These are phyloP conservation scores for Microcebus lehilahytsara DNA, from an alignment of 2,113 vertebrate species.

Conservation along the genomic window DNA sequence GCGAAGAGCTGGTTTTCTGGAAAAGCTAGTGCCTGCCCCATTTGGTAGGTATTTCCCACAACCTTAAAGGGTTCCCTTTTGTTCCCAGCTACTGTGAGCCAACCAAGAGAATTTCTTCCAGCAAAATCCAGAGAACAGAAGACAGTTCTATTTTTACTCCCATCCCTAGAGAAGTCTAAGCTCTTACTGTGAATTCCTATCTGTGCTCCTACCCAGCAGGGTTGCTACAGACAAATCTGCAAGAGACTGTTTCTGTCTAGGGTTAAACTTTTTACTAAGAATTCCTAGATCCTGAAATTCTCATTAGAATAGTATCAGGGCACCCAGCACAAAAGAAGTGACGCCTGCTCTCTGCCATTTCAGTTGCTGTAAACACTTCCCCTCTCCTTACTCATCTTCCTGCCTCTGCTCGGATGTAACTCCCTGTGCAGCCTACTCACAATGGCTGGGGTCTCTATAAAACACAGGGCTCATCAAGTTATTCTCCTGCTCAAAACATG, in stretches of 20 bases:
- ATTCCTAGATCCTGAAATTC: background rate
- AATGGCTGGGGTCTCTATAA: too few relatives aligned
- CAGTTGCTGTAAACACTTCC: accelerated
- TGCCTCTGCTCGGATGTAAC: too few relatives aligned
- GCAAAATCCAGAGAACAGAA: background rate
- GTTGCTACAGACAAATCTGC: conserved; percentile 26
- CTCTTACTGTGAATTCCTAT: background rate
- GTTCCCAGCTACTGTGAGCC: background rate
- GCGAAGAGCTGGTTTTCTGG: background rate
- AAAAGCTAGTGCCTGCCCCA: background rate
- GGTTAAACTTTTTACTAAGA: conserved; percentile 48
- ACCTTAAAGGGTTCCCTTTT: background rate
- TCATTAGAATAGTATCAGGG: conserved; percentile 45
- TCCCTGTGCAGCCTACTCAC: background rate
- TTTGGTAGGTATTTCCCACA: conserved; percentile 30
- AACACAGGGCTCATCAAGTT: accelerated
- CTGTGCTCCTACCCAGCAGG: background rate
- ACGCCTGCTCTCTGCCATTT: background rate
- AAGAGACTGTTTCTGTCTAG: background rate
- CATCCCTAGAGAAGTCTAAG: background rate
- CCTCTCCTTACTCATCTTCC: background rate
- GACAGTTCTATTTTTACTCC: conserved; percentile 42
- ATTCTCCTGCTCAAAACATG: background rate
- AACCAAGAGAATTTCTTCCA: background rate
- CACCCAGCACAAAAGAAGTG: background rate